Percentiles rank a stretch among this genome's conserved stretches.
These are phyloP conservation scores for Lytechinus variegatus DNA, from an alignment of 35 echinoderm and acorn worm genomes.

Conservation along the genomic window DNA sequence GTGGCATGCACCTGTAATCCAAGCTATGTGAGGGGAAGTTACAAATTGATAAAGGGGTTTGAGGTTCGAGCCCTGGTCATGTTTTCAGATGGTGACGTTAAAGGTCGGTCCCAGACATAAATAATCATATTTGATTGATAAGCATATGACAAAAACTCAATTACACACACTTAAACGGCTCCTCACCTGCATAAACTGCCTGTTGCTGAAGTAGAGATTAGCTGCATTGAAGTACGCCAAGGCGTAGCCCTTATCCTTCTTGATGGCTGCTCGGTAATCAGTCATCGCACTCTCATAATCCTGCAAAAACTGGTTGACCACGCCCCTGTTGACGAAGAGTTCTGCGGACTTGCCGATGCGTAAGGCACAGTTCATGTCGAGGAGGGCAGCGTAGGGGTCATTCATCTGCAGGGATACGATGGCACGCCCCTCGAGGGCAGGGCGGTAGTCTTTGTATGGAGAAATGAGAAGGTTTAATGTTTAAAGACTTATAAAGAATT, in stretches of 20 bases:
- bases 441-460: conserved; percentile 69
- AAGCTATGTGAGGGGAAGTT: too few relatives aligned
- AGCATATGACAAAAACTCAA: too few relatives aligned
- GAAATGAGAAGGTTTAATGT: background rate
- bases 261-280: conserved; percentile 89
- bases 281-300: conserved; percentile 85
- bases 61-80: too few relatives aligned
- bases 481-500: too few relatives aligned
- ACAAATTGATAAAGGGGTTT: too few relatives aligned
- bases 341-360: conserved; percentile 72
- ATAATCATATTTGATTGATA: too few relatives aligned
- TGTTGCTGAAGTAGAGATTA: conserved; percentile 95
- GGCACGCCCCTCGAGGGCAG: conserved; percentile 90
- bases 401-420: conserved; percentile 98
- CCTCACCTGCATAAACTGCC: conserved; percentile 94
- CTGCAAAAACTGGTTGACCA: conserved; percentile 92
- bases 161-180: background rate
- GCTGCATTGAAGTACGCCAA: conserved; percentile 96
- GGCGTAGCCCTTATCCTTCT: conserved; percentile 77
- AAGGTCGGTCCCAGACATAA: too few relatives aligned
- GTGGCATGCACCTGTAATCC: too few relatives aligned
- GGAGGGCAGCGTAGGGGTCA: conserved; percentile 81
- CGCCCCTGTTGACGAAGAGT: conserved; percentile 91
- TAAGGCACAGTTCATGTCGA: conserved; percentile 87
- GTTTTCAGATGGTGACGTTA: too few relatives aligned